phyloP scores from a whole-genome alignment of 2,113 vertebrate species.

The Daboia siamensis region DNA sequence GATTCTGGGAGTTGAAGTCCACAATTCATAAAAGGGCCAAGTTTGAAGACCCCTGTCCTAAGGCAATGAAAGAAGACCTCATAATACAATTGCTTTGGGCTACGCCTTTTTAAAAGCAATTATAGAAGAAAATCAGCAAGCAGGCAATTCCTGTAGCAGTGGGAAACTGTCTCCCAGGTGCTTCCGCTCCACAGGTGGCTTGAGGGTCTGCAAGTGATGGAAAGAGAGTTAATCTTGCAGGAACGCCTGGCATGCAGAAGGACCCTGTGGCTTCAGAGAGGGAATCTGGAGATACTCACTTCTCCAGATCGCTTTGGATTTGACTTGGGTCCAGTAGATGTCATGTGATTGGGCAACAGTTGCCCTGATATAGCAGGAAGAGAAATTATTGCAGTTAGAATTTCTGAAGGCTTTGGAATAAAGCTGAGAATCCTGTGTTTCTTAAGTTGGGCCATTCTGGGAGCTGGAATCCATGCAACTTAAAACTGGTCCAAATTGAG shows the following conservation, averaged over 20 bases:
- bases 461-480: too few relatives aligned
- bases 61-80: background rate
- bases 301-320: constrained; percentile 50
- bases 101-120: background rate
- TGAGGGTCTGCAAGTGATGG: background rate
- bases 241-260: background rate
- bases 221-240: background rate
- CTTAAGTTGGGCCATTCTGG: background rate
- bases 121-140: constrained; percentile 15
- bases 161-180: background rate
- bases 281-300: constrained; percentile 34
- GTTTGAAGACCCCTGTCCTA: too few relatives aligned
- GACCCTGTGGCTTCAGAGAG: background rate
- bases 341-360: constrained; percentile 48
- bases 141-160: background rate
- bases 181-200: constrained; percentile 15
- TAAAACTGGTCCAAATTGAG: too few relatives aligned
- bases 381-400: background rate
- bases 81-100: background rate
- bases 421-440: background rate
- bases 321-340: constrained; percentile 62
- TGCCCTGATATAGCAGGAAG: constrained; percentile 42
- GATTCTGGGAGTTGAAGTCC: too few relatives aligned
- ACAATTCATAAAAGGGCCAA: too few relatives aligned
- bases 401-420: background rate